Evolutionary conservation across 2,888 invertebrate species (phyloP), one percentile per base, ranked within the genome.

Genomic region (Antheraea yamamai): DNA sequence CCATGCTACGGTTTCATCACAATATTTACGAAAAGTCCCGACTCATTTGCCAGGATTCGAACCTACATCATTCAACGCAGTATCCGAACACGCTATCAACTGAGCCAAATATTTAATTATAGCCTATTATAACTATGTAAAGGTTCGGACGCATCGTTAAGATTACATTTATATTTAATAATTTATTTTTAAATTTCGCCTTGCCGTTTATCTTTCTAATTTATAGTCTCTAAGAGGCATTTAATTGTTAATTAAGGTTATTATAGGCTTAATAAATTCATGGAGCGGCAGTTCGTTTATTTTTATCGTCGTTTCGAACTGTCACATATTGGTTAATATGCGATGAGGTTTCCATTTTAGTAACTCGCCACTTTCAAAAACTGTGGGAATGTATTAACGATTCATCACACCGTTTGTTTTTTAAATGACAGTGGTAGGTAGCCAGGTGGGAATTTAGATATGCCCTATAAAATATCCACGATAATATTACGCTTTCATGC

Each of bases 341-440:
- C 39, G 35, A 18, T 70, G 20, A 70, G 20, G 39, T 70, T 35
- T 70, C 70, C 39, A 70, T 8, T 70, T 70, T 51, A 35, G 35
- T 68, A 14, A 35, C 23, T 74, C 66, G 39, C n/a, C 70, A 70
- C 70, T 70, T 70, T 70, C 20, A 39, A 70, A 70, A 39, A 70
- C 3, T 8, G 39, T 16, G 30, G 8, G 64, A 66, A 66, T 66
- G 14, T 14, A 30, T 66, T 30, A 30, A 0, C 26, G 30, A 14
- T 30, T 6, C 30, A 16, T 30, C 26, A 30, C 64, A 66, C 64
- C 30, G 64, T 14, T 30, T 30, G 16, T 12, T 16, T 64, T 64
- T 66, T 30, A 30, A 10, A 47, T 55, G 55, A 55, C 55, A 6
- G 55, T 20, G 55, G 55, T 55, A 55, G 55, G 4, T 55, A 55